These are phyloP conservation scores for Haliaeetus leucogaster DNA, from an alignment of 2,113 vertebrate species.

Conservation along the genomic window DNA sequence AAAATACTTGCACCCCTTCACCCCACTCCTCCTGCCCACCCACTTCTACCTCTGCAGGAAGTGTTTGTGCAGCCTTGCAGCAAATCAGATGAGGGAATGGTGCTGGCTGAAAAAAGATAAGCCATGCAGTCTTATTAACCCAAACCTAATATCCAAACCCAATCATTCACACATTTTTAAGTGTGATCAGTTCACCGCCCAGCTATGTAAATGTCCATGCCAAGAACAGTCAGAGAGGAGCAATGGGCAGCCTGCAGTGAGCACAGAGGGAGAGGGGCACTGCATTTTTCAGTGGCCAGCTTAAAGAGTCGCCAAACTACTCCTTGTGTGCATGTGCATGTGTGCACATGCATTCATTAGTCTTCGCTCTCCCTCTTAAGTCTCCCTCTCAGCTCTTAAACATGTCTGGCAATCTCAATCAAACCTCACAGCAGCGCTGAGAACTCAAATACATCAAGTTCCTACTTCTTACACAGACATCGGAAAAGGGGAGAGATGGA, in stretches of 20 bases:
- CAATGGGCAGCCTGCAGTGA: neutral
- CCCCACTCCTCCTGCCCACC: neutral
- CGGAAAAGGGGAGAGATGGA: neutral
- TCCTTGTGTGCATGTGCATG: neutral
- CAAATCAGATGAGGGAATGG: neutral
- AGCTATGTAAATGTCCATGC: neutral
- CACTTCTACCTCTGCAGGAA: neutral
- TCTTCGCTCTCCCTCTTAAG: neutral
- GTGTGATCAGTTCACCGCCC: neutral
- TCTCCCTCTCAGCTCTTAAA: neutral
- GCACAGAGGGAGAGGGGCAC: neutral
- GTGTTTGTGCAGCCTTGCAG: neutral
- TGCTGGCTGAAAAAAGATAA: neutral
- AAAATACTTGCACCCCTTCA: neutral
- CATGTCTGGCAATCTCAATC: neutral
- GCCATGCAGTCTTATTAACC: neutral
- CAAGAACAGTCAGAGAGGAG: neutral
- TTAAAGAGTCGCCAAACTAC: neutral
- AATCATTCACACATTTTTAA: neutral
- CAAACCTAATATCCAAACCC: neutral
- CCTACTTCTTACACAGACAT: neutral
- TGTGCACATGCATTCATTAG: neutral
- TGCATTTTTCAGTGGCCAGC: neutral
- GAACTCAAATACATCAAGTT: neutral
- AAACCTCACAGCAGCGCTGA: neutral